These are phyloP conservation scores for Australoheros facetus DNA, from an alignment of 2,797 vertebrate species.

Conservation along the genomic window DNA sequence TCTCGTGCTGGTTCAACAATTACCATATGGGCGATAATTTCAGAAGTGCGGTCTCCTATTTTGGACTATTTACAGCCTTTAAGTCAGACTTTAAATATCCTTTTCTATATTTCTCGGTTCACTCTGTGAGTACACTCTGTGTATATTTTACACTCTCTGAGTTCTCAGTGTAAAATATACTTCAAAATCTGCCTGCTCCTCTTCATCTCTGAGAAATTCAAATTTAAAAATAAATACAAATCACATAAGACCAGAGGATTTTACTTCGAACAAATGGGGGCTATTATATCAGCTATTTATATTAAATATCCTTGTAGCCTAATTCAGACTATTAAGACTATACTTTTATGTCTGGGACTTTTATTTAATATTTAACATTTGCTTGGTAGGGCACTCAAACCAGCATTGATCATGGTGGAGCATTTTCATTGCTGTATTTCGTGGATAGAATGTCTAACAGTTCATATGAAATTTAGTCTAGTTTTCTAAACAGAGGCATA, in stretches of 20 bases:
- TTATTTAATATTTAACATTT: not conserved
- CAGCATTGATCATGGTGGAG: not conserved
- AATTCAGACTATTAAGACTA: not conserved
- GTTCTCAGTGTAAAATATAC: not conserved
- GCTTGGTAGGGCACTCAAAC: not conserved
- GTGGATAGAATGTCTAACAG: no score
- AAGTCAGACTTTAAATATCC: not conserved
- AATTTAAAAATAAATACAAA: not conserved
- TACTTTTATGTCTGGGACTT: not conserved
- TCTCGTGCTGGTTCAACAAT: slow-evolving; percentile 21
- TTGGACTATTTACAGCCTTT: slow-evolving; percentile 16
- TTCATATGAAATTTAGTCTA: not conserved
- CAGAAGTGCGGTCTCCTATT: slow-evolving; percentile 9
- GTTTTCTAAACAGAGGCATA: not conserved
- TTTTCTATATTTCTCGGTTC: not conserved
- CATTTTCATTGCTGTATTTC: not conserved
- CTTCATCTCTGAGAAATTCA: not conserved
- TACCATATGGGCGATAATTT: slow-evolving; percentile 31
- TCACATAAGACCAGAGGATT: not conserved
- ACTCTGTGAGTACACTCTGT: no score
- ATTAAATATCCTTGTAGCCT: not conserved
- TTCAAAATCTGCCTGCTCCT: not conserved
- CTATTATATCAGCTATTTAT: not conserved
- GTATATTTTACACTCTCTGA: not conserved
- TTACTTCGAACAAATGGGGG: not conserved